Evolutionary conservation across 2,888 invertebrate genomes (phyloP).

Genomic region (Scaptomyza polygonia): DNA sequence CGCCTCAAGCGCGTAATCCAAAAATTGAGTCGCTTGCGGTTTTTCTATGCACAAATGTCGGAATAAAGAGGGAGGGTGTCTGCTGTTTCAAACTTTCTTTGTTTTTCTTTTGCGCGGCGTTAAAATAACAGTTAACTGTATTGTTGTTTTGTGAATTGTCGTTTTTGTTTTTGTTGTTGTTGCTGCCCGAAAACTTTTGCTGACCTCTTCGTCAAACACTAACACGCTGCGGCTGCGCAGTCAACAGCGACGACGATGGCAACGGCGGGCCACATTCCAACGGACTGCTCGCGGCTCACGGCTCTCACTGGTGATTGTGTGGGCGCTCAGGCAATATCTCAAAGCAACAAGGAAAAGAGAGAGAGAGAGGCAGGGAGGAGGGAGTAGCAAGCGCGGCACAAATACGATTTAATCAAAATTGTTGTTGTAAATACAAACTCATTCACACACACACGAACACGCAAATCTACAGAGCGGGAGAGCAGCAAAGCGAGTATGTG

Average conservation of each 20-base stretch:
- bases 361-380: constrained; percentile 20
- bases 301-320: constrained; percentile 55
- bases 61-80: constrained; percentile 2
- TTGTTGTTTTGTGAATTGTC: constrained; percentile 49
- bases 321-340: constrained; percentile 42
- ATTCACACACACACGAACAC: constrained; percentile 22
- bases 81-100: constrained; percentile 35
- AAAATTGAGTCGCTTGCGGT: constrained; percentile 31
- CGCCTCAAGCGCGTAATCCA: constrained; percentile 58
- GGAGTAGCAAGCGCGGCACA: constrained; percentile 48
- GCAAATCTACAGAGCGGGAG: constrained; percentile 27
- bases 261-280: constrained; percentile 69
- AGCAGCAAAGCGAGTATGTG: constrained; percentile 14
- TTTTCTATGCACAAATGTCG: constrained; percentile 33
- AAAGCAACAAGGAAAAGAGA: constrained; percentile 4
- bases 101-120: constrained; percentile 44
- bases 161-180: constrained; percentile 35
- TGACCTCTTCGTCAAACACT: constrained; percentile 73
- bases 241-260: constrained; percentile 57
- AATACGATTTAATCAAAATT: constrained; percentile 76
- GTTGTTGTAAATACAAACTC: constrained; percentile 35
- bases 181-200: constrained; percentile 44
- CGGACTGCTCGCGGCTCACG: constrained; percentile 28
- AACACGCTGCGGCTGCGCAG: constrained; percentile 75
- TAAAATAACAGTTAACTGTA: constrained; percentile 58